Evolutionary conservation across 2,113 vertebrate genomes (phyloP), one percentile per base, ranked within the genome.

Genomic region (Oryzias celebensis): DNA sequence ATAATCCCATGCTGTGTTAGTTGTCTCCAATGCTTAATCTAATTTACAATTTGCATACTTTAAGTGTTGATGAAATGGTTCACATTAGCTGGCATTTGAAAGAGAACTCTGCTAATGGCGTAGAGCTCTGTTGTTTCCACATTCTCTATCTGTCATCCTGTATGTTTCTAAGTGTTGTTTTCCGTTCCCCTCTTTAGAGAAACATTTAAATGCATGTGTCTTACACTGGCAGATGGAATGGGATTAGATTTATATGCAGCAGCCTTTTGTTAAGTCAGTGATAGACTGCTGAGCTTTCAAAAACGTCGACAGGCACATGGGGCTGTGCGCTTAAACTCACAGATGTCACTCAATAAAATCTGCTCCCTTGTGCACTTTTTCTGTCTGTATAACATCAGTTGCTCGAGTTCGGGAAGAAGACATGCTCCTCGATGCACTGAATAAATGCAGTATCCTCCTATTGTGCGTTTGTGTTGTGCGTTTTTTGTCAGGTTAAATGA

Each of bases 251-350:
- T 72, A 67, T 77, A 68, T 77, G 65, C 85, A 77, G 63, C 69
- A 65, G 74, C 68, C 31, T 60, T 77, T 75, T 78, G 54, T 69
- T n/a, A 67, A 81, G 68, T 71, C 65, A 52, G 54, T 62, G 54
- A 62, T 63, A 41, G 75, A 81, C 71, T 85, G 77, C 80, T 85
- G 77, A 88, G 77, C 58, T 67, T 31, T 69, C 75, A 68, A 22
- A 79, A 83, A 62, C 12, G 7, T 46, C 49, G 42, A 54, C 44
- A 61, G 4, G 42, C 48, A 46, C 62, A 50, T 52, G 8, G n/a
- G 17, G 8, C 15, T 12, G 52, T 3, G 42, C 1, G 50, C 5
- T 48, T 16, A 28, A 18, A 58, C 17, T 63, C 45, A 36, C 31
- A 62, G 7, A 60, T 14, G 43, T 77, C 71, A 71, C 45, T 78